Evolutionary conservation across 2,797 vertebrate genomes (phyloP).

Genomic region (Falco berigora): DNA sequence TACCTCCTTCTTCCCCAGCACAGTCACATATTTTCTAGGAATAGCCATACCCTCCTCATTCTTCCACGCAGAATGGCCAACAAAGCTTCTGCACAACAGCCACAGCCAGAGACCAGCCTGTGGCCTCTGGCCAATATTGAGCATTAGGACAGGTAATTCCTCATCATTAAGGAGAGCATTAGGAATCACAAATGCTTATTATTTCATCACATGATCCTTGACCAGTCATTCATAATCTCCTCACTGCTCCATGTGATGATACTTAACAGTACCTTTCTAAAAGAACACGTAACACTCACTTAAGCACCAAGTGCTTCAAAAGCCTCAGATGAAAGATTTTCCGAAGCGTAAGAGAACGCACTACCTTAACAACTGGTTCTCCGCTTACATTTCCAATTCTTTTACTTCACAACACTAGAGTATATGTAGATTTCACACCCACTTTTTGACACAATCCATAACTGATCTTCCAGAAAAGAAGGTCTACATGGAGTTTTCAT

Average conservation of each 20-base stretch:
- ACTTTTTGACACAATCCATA: not conserved
- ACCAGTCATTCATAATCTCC: not conserved
- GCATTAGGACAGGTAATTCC: not conserved
- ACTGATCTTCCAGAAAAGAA: not conserved
- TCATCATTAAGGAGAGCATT: not conserved
- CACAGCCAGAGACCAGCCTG: not conserved
- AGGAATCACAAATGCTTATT: not conserved
- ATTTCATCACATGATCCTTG: not conserved
- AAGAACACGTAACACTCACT: not conserved
- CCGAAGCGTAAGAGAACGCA: not conserved
- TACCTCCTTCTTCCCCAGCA: not conserved
- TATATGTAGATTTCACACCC: not conserved
- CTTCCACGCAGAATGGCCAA: not conserved
- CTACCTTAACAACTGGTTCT: not conserved
- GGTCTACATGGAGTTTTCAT: not conserved
- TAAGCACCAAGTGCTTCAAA: not conserved
- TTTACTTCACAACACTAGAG: not conserved
- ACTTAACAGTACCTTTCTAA: not conserved
- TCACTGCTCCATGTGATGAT: not conserved
- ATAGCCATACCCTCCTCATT: not conserved
- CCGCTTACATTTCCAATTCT: not conserved
- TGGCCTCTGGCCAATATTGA: not conserved
- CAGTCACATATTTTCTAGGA: not conserved
- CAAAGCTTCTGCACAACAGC: not conserved
- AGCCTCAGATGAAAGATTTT: not conserved